Base-by-base conservation (phyloP, 2,797 vertebrate species). In the Atherinosoma microstoma region DNA sequence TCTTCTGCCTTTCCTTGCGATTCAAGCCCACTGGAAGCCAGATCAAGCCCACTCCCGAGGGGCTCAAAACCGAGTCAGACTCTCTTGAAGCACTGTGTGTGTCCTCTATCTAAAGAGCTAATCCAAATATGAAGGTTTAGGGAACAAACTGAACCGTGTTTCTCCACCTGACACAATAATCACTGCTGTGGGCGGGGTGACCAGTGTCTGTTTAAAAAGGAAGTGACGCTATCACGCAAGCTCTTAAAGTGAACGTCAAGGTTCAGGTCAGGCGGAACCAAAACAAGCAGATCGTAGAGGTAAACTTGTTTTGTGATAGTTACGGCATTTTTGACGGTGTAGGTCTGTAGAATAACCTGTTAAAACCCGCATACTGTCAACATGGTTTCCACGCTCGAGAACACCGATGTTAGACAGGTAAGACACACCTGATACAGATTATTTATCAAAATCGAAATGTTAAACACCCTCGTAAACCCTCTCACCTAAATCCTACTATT, bases 371-470 rank as follows among this genome's bases (percentile, higher is more conserved):
- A 4, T 8, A 30, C 29, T 57, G 20, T 24, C 20, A 64, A 15
- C n/a, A 90, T 91, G 91, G 73, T 66, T 16, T 83, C 85, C 63
- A 88, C 78, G 27, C n/a, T 89, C 30, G 77, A 22, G 27, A 92
- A 91, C 74, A 65, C 38, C 18, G 82, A 91, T 47, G 77, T 89
- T n/a, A 80, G 54, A 27, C 84, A 90, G 85, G 90, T 90, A 69
- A 72, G 75, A 58, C 47, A 18, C 2, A 22, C n/a, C 47, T 49
- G 47, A 42, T 6, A 18, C 16, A 18, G 40, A 3, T 18, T 12
- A 18, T 42, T 49, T 49, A 8, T 2, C 9, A 49, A 22, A 7
- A n/a, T n/a, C 20, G 20, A n/a, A 22, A 29, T 20, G 6, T 34
- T n/a, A 38, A 18, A 45, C 40, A 24, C 11, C 49, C 24, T 24